Conservation (phyloP, 2,888 invertebrate species). For the Epirrita christyi region DNA sequence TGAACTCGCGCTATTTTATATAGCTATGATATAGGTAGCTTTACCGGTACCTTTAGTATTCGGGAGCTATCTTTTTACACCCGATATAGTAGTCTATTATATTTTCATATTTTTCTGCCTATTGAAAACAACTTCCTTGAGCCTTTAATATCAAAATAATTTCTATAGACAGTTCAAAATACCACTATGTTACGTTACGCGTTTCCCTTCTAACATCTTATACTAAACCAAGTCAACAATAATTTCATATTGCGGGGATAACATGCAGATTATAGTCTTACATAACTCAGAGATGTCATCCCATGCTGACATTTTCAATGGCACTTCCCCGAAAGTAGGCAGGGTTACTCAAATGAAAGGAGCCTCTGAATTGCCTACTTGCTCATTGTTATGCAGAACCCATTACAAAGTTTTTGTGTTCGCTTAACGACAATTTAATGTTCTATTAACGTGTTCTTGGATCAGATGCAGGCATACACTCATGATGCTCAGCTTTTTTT, state of each 20-base stretch:
- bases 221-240: constrained; percentile 7
- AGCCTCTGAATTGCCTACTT: constrained; percentile 1
- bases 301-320: no score
- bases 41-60: no score
- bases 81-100: no score
- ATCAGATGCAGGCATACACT: constrained; percentile 17
- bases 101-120: no score
- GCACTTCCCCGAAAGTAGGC: no score
- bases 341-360: no score
- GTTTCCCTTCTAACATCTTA: not conserved
- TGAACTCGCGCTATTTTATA: no score
- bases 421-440: constrained; percentile 40
- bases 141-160: no score
- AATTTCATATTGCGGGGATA: constrained; percentile 19
- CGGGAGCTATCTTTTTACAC: no score
- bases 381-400: constrained; percentile 27
- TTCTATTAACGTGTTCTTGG: constrained; percentile 17
- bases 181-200: not conserved
- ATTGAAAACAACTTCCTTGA: no score
- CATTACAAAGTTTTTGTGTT: constrained; percentile 37
- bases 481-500: constrained; percentile 7
- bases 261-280: constrained; percentile 7
- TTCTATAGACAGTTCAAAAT: not conserved
- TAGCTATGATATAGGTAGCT: no score
- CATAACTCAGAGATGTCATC: constrained; percentile 1